These are phyloP conservation scores for Thelaira solivaga DNA, from an alignment of 2,888 invertebrate genomes.

Conservation along the genomic window DNA sequence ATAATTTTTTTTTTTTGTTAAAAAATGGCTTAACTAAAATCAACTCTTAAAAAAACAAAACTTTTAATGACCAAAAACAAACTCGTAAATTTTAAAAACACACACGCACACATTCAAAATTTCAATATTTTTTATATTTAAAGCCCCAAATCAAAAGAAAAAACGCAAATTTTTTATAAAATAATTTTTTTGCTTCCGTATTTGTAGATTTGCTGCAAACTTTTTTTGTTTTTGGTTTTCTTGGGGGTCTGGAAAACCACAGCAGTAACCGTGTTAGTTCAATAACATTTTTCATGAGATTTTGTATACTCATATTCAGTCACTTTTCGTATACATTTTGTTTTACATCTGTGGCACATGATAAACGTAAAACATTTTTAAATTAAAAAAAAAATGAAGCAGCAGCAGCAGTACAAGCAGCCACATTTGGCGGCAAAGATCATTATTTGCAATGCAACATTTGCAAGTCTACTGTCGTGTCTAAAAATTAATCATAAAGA, in stretches of 20 bases:
- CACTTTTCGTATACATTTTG: not conserved
- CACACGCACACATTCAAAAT: too few species aligned
- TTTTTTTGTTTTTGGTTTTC: not conserved
- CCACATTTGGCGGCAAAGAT: not conserved
- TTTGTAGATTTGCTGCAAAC: not conserved
- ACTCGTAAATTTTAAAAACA: too few species aligned
- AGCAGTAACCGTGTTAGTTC: slow-evolving; percentile 33
- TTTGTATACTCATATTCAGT: slow-evolving; percentile 18
- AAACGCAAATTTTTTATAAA: not conserved
- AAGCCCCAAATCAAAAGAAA: too few species aligned
- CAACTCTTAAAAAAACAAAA: not conserved
- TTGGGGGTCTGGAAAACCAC: too few species aligned
- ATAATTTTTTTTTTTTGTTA: not conserved
- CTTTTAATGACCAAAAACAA: slow-evolving; percentile 19
- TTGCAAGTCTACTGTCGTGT: slow-evolving; percentile 19
- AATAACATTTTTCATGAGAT: slow-evolving; percentile 56
- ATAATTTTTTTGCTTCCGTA: slow-evolving; percentile 14
- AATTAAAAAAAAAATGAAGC: slow-evolving; percentile 15
- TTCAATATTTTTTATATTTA: too few species aligned
- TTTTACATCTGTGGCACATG: not conserved
- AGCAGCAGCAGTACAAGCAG: too few species aligned
- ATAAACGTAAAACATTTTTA: slow-evolving; percentile 8
- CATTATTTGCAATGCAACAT: not conserved
- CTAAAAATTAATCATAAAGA: slow-evolving; percentile 41
- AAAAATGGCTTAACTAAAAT: slow-evolving; percentile 15